These are phyloP conservation scores for Calyptommatus sinebrachiatus DNA, from an alignment of 2,113 vertebrate genomes.

Conservation along the genomic window DNA sequence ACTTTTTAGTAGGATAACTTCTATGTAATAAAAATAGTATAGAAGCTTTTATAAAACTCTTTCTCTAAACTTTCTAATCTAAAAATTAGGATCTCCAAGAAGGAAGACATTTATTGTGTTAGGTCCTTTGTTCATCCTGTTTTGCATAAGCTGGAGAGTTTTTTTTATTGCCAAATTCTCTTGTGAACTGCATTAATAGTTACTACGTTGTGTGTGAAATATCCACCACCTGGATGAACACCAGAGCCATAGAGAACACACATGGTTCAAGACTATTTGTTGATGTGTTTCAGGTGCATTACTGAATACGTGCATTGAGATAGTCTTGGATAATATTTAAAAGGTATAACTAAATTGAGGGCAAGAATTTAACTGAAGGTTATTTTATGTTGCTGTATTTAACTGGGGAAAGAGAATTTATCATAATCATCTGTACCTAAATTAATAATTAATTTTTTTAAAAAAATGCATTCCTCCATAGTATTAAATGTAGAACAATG, in stretches of 20 bases:
- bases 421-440: slow-evolving; percentile 40
- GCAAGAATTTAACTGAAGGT: slow-evolving; percentile 57
- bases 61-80: slow-evolving; percentile 66
- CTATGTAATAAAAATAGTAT: slow-evolving; percentile 79
- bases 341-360: slow-evolving; percentile 49
- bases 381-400: slow-evolving; percentile 39
- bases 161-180: slow-evolving; percentile 52
- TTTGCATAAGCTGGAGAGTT: slow-evolving; percentile 60
- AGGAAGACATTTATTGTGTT: slow-evolving; percentile 44
- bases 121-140: slow-evolving; percentile 50
- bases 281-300: slow-evolving; percentile 50
- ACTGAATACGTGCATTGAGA: slow-evolving; percentile 38
- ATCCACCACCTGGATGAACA: slow-evolving; percentile 58
- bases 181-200: slow-evolving; percentile 52
- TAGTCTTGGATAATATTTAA: slow-evolving; percentile 46
- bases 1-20: slow-evolving; percentile 84
- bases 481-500: slow-evolving; percentile 56
- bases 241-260: slow-evolving; percentile 39
- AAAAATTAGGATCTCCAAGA: slow-evolving; percentile 57
- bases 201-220: slow-evolving; percentile 47
- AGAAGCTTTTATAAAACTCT: slow-evolving; percentile 68
- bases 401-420: slow-evolving; percentile 26
- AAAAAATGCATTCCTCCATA: slow-evolving; percentile 46
- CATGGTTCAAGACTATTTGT: slow-evolving; percentile 50
- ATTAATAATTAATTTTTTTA: slow-evolving; percentile 27